Evolutionary conservation across 2,888 invertebrate genomes (phyloP).

Genomic region (Nomada ruficornis): DNA sequence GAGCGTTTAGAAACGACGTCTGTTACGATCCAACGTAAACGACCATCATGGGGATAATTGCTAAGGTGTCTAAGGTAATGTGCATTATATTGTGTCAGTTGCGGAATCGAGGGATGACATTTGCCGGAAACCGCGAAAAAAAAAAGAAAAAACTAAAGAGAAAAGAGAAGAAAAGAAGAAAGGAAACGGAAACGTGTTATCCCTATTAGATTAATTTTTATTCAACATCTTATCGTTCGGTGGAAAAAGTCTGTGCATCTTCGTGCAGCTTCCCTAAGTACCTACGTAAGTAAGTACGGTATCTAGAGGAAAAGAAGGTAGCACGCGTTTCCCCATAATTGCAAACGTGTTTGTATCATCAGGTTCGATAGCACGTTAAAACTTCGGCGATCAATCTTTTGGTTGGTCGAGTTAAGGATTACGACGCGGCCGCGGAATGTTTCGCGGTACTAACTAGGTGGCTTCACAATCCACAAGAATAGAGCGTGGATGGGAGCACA

Average conservation of each 20-base stretch:
- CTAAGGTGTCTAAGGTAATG: no score
- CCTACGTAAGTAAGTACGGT: background rate
- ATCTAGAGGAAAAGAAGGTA: background rate
- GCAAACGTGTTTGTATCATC: background rate
- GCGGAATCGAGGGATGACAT: no score
- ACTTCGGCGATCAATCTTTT: conserved; percentile 42
- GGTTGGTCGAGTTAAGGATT: conserved; percentile 32
- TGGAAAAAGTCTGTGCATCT: background rate
- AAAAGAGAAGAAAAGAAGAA: no score
- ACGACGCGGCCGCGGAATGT: conserved; percentile 40
- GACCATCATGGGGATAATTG: no score
- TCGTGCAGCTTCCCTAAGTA: no score
- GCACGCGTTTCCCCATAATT: background rate
- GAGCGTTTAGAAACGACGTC: background rate
- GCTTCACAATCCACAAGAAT: conserved; percentile 57
- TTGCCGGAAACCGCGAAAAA: no score
- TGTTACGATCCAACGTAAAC: background rate
- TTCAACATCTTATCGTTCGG: no score
- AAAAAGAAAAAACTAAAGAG: no score
- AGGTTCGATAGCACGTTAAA: conserved; percentile 10
- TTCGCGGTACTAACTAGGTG: conserved; percentile 51
- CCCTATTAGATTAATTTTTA: no score
- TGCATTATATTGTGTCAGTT: no score
- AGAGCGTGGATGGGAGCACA: conserved; percentile 70
- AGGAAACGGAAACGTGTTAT: no score